phyloP scores from a whole-genome alignment of 2,113 vertebrate genomes.

The Pseudonaja textilis region DNA sequence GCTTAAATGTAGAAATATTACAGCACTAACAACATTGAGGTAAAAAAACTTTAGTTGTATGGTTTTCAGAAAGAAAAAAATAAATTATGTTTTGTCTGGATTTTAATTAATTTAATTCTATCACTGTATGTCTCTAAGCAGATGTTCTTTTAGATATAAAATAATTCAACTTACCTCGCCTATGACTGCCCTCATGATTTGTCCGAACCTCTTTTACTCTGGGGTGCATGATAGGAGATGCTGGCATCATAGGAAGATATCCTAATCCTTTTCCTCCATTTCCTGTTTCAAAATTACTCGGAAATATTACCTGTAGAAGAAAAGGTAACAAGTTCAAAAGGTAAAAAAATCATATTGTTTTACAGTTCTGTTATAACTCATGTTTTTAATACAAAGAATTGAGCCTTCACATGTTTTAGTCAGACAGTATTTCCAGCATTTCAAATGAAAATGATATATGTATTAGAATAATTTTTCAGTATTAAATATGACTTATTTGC shows the following conservation, averaged over 20 bases:
- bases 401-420: background rate
- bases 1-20: background rate
- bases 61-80: background rate
- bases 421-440: background rate
- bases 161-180: slow-evolving; percentile 71
- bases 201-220: slow-evolving; percentile 93
- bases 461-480: background rate
- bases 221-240: slow-evolving; percentile 93
- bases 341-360: background rate
- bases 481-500: background rate
- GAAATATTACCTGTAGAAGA: slow-evolving; percentile 86
- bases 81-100: background rate
- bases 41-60: background rate
- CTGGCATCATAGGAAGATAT: slow-evolving; percentile 87
- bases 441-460: background rate
- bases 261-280: slow-evolving; percentile 71
- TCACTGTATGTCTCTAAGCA: too few species aligned
- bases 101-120: background rate
- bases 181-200: slow-evolving; percentile 80
- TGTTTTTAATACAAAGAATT: background rate
- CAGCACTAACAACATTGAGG: background rate
- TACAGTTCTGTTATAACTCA: background rate
- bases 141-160: background rate
- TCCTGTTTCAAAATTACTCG: slow-evolving; percentile 86
- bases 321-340: slow-evolving; percentile 43